Evolutionary conservation across 1,140 invertebrate genomes (phyloP), one percentile per base, ranked within the genome.

Genomic region (Drosophila murphyi): DNA sequence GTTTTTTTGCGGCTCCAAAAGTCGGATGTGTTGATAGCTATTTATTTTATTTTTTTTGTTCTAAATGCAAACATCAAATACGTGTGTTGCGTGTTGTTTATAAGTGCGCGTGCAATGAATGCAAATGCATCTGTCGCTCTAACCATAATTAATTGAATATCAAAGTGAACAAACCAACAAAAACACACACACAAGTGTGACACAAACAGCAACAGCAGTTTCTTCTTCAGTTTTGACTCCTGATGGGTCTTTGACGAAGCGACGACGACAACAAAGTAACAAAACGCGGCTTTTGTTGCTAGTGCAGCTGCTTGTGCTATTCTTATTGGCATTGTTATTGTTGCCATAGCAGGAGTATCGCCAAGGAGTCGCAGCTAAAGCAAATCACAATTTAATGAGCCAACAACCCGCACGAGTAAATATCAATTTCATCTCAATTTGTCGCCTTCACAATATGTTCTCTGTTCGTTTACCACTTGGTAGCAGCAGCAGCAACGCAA

Each of bases 1-100:
- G 67, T 71, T 71, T 76, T 71, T 76, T 76, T 63, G 54, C 77
- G 59, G 70, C 52, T 62, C 34, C 56, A 57, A 67, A 78, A 79
- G 51, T 80, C 76, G 78, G 78, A 80, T 71, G 78, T 80, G 77
- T 56, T 70, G 47, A 45, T 69, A 72, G 45, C 32, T 72, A 51
- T 67, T 76, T 75, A 56, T 72, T 80, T 80, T 80, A 70, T 43
- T 80, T 75, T 71, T 73, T 73, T 73, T 69, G 29, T 55, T 67
- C 50, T 76, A 67, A 71, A 75, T 82, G 80, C 75, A 67, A 62
- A 59, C 69, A 39, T 43, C 34, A 63, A 57, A 67, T 69, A 67
- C 64, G 79, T 57, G 65, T 63, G 35, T 70, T 72, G 71, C 76
- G 79, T 83, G 65, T 73, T 73, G 60, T 62, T 62, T 62, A 62